These are phyloP conservation scores for Hydrocynus forskahlii DNA, from an alignment of 2,797 vertebrate species.

Conservation along the genomic window DNA sequence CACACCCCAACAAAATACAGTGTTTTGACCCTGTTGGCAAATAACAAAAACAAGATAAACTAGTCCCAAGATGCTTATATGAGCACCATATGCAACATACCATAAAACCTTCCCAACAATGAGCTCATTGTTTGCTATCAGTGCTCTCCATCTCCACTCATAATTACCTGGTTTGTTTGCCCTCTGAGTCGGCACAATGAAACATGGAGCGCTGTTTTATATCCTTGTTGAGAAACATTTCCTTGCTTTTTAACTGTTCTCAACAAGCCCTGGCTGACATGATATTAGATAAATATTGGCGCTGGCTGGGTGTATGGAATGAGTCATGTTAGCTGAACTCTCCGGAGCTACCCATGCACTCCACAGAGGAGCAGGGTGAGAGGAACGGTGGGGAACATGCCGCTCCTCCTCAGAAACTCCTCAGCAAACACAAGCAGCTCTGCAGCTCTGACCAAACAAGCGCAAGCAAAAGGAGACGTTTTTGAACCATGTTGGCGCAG, in stretches of 20 bases:
- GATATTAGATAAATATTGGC: slow-evolving; percentile 87
- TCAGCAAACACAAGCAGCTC: slow-evolving; percentile 90
- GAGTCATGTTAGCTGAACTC: slow-evolving; percentile 70
- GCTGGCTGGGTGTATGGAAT: slow-evolving; percentile 79
- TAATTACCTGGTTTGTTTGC: slow-evolving; percentile 74
- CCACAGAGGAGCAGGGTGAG: slow-evolving; percentile 66
- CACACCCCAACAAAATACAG: background rate
- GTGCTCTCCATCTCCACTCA: slow-evolving; percentile 66
- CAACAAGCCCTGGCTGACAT: slow-evolving; percentile 77
- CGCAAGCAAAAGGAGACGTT: slow-evolving; percentile 79
- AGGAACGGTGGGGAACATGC: slow-evolving; percentile 68
- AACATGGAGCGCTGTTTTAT: slow-evolving; percentile 69
- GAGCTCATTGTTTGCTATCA: slow-evolving; percentile 62
- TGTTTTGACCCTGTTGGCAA: background rate
- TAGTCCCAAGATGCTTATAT: slow-evolving; percentile 55
- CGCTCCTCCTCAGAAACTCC: slow-evolving; percentile 85
- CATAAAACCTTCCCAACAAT: slow-evolving; percentile 65
- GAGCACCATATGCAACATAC: slow-evolving; percentile 47
- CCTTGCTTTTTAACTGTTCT: slow-evolving; percentile 70
- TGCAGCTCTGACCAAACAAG: slow-evolving; percentile 91
- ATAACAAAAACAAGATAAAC: background rate
- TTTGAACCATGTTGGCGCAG: slow-evolving; percentile 84
- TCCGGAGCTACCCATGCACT: slow-evolving; percentile 63
- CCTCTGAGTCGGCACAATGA: slow-evolving; percentile 56
- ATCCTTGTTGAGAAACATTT: slow-evolving; percentile 66